A percentile compares a stretch with the other conserved stretches of the same genome.
phyloP scores from a whole-genome alignment of 2,797 vertebrate genomes.

The Chrysocyon brachyurus region DNA sequence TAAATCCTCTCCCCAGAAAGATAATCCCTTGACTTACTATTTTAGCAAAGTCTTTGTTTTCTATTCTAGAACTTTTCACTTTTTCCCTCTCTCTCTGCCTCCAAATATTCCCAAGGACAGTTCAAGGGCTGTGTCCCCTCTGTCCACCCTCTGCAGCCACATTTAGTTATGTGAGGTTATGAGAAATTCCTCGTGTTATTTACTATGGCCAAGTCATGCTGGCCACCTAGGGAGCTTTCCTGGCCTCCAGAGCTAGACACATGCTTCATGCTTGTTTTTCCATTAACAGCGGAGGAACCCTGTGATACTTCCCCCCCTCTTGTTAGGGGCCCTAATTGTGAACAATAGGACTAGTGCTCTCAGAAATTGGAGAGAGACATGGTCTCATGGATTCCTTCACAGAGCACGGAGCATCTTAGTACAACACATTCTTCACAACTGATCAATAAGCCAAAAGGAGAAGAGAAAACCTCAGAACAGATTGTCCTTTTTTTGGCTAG shows the following conservation, averaged over 20 bases:
- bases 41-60: constrained; percentile 2
- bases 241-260: not conserved
- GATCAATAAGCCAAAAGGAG: not conserved
- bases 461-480: not conserved
- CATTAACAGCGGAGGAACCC: not conserved
- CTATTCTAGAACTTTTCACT: not conserved
- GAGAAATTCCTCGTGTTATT: not conserved
- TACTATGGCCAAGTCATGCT: not conserved
- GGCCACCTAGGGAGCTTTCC: not conserved
- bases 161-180: not conserved
- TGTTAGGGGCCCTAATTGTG: not conserved
- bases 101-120: not conserved
- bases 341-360: not conserved
- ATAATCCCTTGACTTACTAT: not conserved
- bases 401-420: not conserved
- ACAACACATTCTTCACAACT: rapidly evolving
- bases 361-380: not conserved
- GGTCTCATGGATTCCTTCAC: not conserved
- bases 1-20: not conserved
- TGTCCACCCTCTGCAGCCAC: rapidly evolving
- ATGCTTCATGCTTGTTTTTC: not conserved
- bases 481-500: not conserved
- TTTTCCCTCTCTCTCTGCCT: not conserved
- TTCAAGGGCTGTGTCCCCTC: too few species aligned
- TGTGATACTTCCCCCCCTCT: not conserved